Evolutionary conservation across 2,113 vertebrate genomes (phyloP), one percentile per base, ranked within the genome.

Genomic region (Melanerpes formicivorus): DNA sequence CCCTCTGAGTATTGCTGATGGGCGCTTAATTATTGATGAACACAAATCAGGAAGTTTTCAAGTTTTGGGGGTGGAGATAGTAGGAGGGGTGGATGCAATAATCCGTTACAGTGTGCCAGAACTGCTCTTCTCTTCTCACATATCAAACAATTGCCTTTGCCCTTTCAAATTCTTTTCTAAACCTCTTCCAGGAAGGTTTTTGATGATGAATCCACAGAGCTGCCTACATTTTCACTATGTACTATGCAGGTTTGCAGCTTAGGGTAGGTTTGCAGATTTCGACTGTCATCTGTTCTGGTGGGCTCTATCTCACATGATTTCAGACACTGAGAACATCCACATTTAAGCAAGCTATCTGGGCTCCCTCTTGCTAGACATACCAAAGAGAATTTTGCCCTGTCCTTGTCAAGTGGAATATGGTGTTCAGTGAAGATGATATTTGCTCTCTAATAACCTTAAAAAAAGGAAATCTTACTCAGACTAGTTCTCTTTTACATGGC

Each of bases 1-100:
- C 97, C 97, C 98, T 97, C 87, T 76, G 98, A 98, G 98, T 94
- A 97, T 97, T 98, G 97, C 97, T 98, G 98, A 97, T 98, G 98
- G 96, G 81, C 93, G 96, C 95, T 98, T 98, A 97, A 98, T 98
- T 98, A 98, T 98, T 98, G 97, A 98, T 98, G 97, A 97, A 87
- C 95, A 95, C 90, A 97, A 97, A 97, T 97, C 97, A 98, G 97
- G 97, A 98, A 97, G 97, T 97, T 97, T 97, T 95, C 77, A 95
- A 96, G 95, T 95, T 72, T 90, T 86, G 90, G 94, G 95, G 97
- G 93, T 92, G 92, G 95, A 96, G 93, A 87, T 72, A 89, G 92
- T 74, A 70, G 90, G 42, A 94, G 94, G 94, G 93, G 62, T 90
- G 84, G 92, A 90, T 54, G 46, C 34, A 88, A 69, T 95, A 71